Base-by-base conservation (phyloP, 2,888 invertebrate species). In the Plutella xylostella region DNA sequence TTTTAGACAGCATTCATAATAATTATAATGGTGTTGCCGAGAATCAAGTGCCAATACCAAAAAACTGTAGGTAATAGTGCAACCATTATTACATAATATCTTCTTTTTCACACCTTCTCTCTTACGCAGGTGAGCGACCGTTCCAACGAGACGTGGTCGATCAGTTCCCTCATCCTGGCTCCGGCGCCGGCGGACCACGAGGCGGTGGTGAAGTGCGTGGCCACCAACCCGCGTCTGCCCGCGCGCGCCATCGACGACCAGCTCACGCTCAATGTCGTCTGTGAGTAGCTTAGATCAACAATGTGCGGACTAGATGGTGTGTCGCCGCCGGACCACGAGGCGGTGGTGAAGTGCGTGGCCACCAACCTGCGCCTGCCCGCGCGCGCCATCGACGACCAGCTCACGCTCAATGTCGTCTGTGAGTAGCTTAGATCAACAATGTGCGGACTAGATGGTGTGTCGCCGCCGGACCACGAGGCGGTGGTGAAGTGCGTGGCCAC, bases 351-450 rank as follows among this genome's bases (percentile, higher is more conserved):
- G 65, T 96, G 95, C 68, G 89, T 91, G 47, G 94, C 93, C 12
- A 89, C 91, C 57, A 96, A 95, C 85, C 90, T 93, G 11, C 86
- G 89, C 53, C 85, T 96, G 54, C 87, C 89, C 9, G 88, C 88
- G 43, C 89, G 89, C 42, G 88, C 88, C 44, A 87, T 93, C 46
- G 94, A 94, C 59, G 94, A 94, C 67, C 88, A 89, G 45, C 86
- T 93, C 60, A 87, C 87, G 60, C 86, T 95, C 56, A 94, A 94
- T 74, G 91, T 96, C 62, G 93, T 94, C 76, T 95, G 95, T 96
- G 85, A 94, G 95, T 93, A 3, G 3, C 4, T 30, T 12, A 30
- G 3, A 30, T 4, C 12, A 30, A 12, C 30, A 7, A 30, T 7
- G n/a, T 3, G 4, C 30, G n/a, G 30, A 30, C n/a, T n/a, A n/a